Conservation (phyloP, 2,113 vertebrate genomes). For the Megaceryle torquata region DNA sequence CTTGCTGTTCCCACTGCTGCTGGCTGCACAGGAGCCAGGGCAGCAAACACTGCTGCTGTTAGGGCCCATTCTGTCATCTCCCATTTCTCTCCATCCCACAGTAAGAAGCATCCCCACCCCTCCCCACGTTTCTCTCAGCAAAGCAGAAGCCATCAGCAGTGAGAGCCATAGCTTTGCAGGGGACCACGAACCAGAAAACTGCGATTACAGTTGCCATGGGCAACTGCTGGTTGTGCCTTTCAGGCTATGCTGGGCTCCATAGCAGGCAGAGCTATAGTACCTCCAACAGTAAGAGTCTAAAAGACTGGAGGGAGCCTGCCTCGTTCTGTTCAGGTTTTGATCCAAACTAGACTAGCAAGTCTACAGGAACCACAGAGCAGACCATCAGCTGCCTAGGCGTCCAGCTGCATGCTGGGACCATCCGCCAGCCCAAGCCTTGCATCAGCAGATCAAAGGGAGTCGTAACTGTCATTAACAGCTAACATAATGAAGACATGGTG, state of each 20-base stretch:
- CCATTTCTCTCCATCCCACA: background rate
- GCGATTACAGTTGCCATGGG: conserved; percentile 31
- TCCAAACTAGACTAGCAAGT: background rate
- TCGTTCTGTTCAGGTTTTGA: background rate
- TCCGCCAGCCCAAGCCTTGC: background rate
- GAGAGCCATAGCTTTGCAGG: background rate
- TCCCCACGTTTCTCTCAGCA: background rate
- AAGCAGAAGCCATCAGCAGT: background rate
- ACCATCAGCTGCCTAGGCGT: background rate
- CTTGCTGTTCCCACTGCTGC: background rate
- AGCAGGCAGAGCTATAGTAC: background rate
- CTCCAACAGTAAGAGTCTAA: background rate
- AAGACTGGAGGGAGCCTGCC: background rate
- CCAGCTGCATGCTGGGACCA: background rate
- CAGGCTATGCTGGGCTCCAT: background rate
- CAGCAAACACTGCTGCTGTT: background rate
- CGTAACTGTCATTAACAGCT: background rate
- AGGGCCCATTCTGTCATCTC: background rate
- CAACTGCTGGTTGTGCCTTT: background rate
- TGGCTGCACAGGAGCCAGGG: background rate
- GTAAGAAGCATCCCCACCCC: background rate
- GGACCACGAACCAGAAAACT: background rate
- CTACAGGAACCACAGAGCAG: background rate
- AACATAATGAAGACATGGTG: background rate
- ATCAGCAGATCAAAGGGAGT: background rate